phyloP scores from a whole-genome alignment of 2,113 vertebrate genomes.

The Poicephalus meyeri region DNA sequence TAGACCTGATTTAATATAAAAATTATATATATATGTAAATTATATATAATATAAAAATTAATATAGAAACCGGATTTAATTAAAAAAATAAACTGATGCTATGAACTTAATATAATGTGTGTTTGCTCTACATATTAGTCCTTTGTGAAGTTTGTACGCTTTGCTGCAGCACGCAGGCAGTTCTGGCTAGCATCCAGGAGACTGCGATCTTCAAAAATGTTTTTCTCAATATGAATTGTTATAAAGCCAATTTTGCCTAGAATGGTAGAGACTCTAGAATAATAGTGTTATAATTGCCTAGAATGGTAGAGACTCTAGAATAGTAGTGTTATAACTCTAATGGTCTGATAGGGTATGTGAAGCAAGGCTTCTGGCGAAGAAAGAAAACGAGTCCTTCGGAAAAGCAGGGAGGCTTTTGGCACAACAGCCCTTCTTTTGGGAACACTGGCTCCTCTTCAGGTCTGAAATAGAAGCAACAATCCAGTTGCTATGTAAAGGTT shows the following conservation, averaged over 20 bases:
- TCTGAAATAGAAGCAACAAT: slow-evolving; percentile 7
- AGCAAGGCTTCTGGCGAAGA: not conserved
- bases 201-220: not conserved
- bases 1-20: not conserved
- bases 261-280: not conserved
- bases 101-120: not conserved
- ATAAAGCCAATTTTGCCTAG: not conserved
- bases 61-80: not conserved
- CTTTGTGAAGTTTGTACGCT: not conserved
- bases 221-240: not conserved
- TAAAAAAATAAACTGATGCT: not conserved
- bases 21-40: too few relatives aligned
- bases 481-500: not conserved
- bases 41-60: too few relatives aligned
- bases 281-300: not conserved
- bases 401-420: not conserved
- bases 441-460: not conserved
- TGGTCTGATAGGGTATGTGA: not conserved
- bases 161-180: not conserved
- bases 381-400: not conserved
- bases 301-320: not conserved
- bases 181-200: not conserved
- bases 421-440: not conserved
- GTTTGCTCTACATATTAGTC: not conserved
- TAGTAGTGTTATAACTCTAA: not conserved